phyloP scores from a whole-genome alignment of 2,797 vertebrate genomes.

The Myiotriccus ornatus region DNA sequence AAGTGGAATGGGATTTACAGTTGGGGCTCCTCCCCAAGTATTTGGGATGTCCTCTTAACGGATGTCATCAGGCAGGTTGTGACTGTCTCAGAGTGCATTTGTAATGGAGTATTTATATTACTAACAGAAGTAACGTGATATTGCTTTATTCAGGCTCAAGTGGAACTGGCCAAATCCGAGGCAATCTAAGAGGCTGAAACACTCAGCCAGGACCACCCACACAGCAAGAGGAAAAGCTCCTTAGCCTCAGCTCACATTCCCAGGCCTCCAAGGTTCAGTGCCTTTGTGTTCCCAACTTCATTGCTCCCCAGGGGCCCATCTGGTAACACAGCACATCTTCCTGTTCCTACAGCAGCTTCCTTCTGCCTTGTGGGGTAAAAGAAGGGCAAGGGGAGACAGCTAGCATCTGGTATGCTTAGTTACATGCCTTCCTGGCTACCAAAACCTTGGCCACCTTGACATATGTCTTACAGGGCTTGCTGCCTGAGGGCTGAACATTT shows the following conservation, averaged over 20 bases:
- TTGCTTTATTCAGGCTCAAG: background rate
- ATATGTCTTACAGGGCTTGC: background rate
- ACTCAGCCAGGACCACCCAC: background rate
- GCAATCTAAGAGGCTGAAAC: background rate
- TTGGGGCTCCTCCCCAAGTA: background rate
- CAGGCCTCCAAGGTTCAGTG: background rate
- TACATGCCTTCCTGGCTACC: background rate
- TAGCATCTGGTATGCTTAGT: background rate
- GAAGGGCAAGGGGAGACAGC: background rate
- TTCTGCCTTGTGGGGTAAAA: background rate
- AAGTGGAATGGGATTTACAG: background rate
- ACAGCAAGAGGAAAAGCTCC: background rate
- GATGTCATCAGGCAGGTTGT: background rate
- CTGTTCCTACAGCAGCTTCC: background rate
- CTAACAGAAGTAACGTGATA: background rate
- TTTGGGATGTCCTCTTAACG: background rate
- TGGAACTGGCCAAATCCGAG: background rate
- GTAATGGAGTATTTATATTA: background rate
- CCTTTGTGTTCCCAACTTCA: background rate
- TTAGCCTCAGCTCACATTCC: background rate
- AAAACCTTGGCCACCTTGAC: background rate
- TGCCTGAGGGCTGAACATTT: background rate
- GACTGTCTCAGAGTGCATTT: background rate
- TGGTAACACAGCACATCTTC: background rate
- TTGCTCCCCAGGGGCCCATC: accelerated